A percentile compares a stretch with the other conserved stretches of the same genome.
Evolutionary conservation across 2,797 vertebrate species (phyloP).

Genomic region (Crenichthys baileyi): DNA sequence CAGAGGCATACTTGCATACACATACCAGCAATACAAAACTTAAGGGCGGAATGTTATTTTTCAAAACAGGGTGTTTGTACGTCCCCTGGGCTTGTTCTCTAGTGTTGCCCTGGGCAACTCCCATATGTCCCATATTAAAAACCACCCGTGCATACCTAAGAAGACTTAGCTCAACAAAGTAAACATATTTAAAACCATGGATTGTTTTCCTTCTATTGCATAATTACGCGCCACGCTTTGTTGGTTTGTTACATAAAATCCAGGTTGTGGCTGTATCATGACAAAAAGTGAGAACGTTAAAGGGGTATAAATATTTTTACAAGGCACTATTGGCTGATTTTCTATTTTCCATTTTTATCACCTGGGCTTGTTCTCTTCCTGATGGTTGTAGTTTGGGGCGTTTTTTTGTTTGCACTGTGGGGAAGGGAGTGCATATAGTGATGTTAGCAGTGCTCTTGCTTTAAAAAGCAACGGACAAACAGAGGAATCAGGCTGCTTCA

Average conservation of each 20-base stretch:
- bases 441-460: constrained; percentile 6
- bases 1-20: background rate
- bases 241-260: background rate
- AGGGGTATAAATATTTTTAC: background rate
- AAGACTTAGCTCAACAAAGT: background rate
- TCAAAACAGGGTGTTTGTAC: no score
- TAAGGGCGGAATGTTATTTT: background rate
- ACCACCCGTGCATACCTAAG: background rate
- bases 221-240: background rate
- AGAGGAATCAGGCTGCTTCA: constrained; percentile 12
- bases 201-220: background rate
- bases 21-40: background rate
- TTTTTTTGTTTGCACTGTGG: background rate
- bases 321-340: background rate
- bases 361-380: background rate
- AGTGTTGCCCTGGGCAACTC: no score
- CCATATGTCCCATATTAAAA: no score
- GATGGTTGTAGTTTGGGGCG: background rate
- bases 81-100: no score
- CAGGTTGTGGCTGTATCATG: background rate
- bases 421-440: background rate
- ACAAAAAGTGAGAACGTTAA: background rate
- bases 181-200: background rate
- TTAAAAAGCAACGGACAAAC: constrained; percentile 20
- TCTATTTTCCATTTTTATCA: background rate